Evolutionary conservation across 53 echinoderm and acorn worm species (phyloP), one percentile per base, ranked within the genome.

Genomic region (Zoroaster sp.): DNA sequence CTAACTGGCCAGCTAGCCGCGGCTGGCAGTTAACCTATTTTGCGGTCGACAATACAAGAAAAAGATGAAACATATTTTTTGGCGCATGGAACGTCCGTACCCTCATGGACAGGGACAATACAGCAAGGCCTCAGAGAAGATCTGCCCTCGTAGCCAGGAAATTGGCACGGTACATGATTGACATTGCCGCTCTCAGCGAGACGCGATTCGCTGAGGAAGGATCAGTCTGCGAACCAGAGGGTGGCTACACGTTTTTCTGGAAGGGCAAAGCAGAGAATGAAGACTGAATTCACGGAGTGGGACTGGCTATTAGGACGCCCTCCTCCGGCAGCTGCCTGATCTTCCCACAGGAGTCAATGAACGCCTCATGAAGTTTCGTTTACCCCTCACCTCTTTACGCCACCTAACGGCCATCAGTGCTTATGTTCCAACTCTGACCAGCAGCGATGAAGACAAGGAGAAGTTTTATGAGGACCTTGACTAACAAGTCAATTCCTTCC

Each of bases 191-290:
- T 17, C 41, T 73, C 18, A 87, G 87, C 20, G 73, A 87, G 36
- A 87, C 87, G 4, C 1, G 49, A 30, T 18, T 87, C 8, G 74
- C 74, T 3, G 59, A 53, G 4, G 73, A 72, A 36, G 74, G 72
- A 18, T 35, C 14, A 34, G 15, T 52, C 4, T 8, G 14, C 4
- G 74, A 87, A 35, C 34, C 33, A 9, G n/a, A 23, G 6, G 54
- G 46, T 4, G 87, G 87, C 25, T 87, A 72, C 18, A 87, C 87
- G 1, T 85, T 85, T 73, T 87, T 87, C 30, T 87, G 73, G 87
- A 87, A 40, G 14, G 73, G 87, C 31, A 72, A 37, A 10, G 46
- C 3, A 17, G 9, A 35, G 5, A 17, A 47, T 25, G 85, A 85
- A 87, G 30, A 33, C 14, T 4, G 69, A 20, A 54, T 69, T 3